Evolutionary conservation across 2,888 invertebrate genomes (phyloP).

Genomic region (Frankliniella intonsa): DNA sequence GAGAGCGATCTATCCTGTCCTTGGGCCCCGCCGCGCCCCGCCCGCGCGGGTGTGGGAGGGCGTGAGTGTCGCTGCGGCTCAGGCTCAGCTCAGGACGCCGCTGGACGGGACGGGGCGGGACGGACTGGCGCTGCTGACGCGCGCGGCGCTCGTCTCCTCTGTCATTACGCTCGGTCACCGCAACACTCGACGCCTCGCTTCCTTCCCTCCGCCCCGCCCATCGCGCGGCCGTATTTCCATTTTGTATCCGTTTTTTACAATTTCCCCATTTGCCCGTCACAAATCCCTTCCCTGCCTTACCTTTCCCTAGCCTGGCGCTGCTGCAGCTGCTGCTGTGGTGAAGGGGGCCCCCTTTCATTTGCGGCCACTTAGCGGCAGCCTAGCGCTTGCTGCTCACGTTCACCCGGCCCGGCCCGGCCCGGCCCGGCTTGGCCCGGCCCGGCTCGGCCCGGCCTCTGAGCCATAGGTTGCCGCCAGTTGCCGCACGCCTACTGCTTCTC

Average conservation of each 20-base stretch:
- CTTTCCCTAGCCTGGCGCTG: too few species aligned
- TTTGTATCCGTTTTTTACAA: not conserved
- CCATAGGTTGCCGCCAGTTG: too few species aligned
- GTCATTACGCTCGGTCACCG: not conserved
- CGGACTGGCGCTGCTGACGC: not conserved
- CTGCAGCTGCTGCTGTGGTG: not conserved
- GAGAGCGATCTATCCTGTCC: not conserved
- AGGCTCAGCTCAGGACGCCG: too few species aligned
- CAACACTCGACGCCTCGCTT: not conserved
- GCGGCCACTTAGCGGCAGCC: slow-evolving; percentile 6
- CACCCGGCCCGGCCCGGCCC: not conserved
- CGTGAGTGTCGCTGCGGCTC: not conserved
- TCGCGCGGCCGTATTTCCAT: not conserved
- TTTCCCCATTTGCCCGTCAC: too few species aligned
- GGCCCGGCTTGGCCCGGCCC: not conserved
- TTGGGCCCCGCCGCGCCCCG: not conserved
- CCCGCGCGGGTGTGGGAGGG: not conserved
- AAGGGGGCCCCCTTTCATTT: slow-evolving; percentile 3
- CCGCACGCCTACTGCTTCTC: too few species aligned
- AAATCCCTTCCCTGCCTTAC: too few species aligned
- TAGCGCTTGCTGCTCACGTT: slow-evolving; percentile 11
- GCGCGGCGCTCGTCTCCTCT: too few species aligned
- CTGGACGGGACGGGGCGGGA: not conserved
- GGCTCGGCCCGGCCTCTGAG: too few species aligned
- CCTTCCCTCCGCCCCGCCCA: not conserved